Base-by-base conservation (phyloP, 30 jellyfish, hydroid and myxozoan genomes). In the Rhopilema esculentum region DNA sequence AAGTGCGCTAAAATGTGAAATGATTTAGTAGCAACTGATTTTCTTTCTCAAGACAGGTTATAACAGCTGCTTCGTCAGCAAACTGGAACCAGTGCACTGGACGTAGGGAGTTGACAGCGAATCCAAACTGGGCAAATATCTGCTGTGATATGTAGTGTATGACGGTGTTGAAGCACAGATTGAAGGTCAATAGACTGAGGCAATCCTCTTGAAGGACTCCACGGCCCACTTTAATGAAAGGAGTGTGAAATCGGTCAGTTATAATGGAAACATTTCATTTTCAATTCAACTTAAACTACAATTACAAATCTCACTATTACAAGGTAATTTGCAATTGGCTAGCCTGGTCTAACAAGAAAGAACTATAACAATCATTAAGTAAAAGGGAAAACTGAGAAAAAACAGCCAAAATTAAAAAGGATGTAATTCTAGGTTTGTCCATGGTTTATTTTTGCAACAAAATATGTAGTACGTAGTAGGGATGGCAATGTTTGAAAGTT, bases 51-150 rank as follows among this genome's bases (percentile, higher is more conserved):
- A 25, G 23, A 21, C 82, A 51, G 49, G 82, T 70, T 15, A 70
- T 33, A 9, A 29, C 82, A 7, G 82, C 82, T 26, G 82, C 62
- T 24, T 70, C 82, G 23, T 70, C 82, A 21, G 82, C 82, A 70
- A 70, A 70, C 65, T 70, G 64, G 27, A 70, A 23, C 82, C 62
- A 28, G 49, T 70, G 62, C 7, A 70, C 48, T 21, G 82, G 62
- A 2, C 29, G 49, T 16, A 68, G 49, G 49, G 79, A 15, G 64
- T 57, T 26, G 1, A 57, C 25, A 12, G 79, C 15, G 28, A 70
- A 70, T 26, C 64, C 82, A 70, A 27, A 70, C 23, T 29, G 1
- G 1, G 22, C 49, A 30, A 70, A 70, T 26, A 0, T 70, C 29
- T 12, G 22, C 1, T 70, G 61, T 8, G 82, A 24, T 16, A 70